Evolutionary conservation across 2,113 vertebrate species (phyloP), one percentile per base, ranked within the genome.

Genomic region (Coreoperca whiteheadi): DNA sequence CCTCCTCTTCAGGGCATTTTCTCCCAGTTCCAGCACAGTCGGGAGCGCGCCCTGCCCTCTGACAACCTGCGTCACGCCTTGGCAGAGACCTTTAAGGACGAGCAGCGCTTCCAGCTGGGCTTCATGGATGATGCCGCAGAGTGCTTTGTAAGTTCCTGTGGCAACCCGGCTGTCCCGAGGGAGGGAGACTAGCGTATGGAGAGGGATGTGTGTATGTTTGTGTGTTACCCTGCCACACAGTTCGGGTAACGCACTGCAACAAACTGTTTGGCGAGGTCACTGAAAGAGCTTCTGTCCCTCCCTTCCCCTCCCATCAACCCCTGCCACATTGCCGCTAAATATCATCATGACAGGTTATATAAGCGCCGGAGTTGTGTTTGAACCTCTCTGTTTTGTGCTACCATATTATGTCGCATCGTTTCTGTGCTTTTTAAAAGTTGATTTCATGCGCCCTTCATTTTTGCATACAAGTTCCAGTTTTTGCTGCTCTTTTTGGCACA

Each of bases 41-140:
- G 97, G 77, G 97, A 99, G 75, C 96, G 98, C n/a, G 98, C 97
- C 0, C 95, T 99, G 43, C 98, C 98, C 0, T 99, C 98, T 0
- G 97, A 99, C 92, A 97, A 97, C 83, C 96, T 99, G 93, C 96
- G 98, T 71, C 95, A 96, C 9, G 98, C 98, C 75, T 95, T 99
- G 8, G 98, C 98, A 0, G 98, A 99, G 87, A 99, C 97, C 88
- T 99, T 99, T 94, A 97, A 97, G 94, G 98, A 99, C 71, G 98
- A 99, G 73, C 98, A 99, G 50, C 96, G 98, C 51, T 99, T 99
- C 94, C 98, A 99, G 93, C 96, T 99, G 83, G 98, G 98, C 50
- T 96, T 97, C 65, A 99, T 99, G 98, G 98, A 99, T 41, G 98
- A 99, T 82, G 98, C 98, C 39, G 98, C 98, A 2, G 98, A 99